phyloP scores from a whole-genome alignment of 2,797 vertebrate species.

The Tadarida brasiliensis region DNA sequence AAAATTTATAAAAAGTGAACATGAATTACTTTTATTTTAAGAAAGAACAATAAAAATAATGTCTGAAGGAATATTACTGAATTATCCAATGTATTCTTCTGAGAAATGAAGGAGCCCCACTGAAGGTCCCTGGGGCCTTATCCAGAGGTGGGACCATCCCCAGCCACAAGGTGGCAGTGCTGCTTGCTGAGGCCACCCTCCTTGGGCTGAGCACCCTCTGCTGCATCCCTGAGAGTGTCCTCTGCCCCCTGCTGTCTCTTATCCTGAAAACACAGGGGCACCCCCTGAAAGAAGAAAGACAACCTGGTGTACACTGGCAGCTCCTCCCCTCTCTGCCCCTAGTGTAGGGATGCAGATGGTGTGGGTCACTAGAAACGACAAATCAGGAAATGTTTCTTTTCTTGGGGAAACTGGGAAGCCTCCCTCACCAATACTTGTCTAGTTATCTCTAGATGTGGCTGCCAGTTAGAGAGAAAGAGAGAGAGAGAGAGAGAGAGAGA shows the following conservation, averaged over 20 bases:
- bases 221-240: too few relatives aligned
- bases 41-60: background rate
- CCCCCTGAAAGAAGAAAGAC: background rate
- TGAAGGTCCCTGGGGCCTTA: background rate
- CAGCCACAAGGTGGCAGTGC: constrained; percentile 76
- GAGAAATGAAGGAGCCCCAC: background rate
- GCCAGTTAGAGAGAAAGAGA: background rate
- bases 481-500: too few relatives aligned
- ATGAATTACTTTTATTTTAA: constrained; percentile 6
- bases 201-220: background rate
- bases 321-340: background rate
- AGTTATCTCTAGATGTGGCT: background rate
- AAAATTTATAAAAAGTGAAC: background rate
- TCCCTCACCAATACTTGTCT: background rate
- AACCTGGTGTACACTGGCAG: accelerated
- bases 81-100: background rate
- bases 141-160: background rate
- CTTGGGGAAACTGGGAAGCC: background rate
- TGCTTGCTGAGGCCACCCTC: constrained; percentile 22
- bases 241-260: background rate
- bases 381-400: constrained; percentile 18
- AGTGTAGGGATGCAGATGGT: background rate
- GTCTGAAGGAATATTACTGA: background rate
- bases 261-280: background rate
- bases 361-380: background rate